phyloP scores from a whole-genome alignment of 1,140 invertebrate genomes.

The Cyclina sinensis region DNA sequence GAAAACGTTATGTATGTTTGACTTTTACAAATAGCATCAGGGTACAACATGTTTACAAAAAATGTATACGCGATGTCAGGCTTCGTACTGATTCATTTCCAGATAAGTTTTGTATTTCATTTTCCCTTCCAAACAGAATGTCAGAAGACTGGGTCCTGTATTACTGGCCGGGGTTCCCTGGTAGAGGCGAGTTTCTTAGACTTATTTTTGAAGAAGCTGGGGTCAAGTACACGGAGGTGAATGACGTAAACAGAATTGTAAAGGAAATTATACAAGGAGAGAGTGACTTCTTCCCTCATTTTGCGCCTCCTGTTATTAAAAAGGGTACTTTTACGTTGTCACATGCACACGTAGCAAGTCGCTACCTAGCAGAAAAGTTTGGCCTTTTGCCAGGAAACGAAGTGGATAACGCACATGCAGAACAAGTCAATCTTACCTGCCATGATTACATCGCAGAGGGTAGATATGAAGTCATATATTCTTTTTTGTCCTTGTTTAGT shows the following conservation, averaged over 20 bases:
- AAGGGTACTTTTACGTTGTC: conserved; percentile 70
- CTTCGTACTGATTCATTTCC: too few relatives aligned
- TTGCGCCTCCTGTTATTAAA: conserved; percentile 72
- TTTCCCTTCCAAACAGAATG: too few relatives aligned
- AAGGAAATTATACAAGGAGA: conserved; percentile 25
- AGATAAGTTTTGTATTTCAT: too few relatives aligned
- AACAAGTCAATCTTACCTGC: conserved; percentile 74
- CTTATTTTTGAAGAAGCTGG: conserved; percentile 75
- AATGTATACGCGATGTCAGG: too few relatives aligned
- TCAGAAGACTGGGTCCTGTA: conserved; percentile 25
- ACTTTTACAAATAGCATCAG: too few relatives aligned
- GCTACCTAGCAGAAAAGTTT: conserved; percentile 88
- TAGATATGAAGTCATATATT: conserved; percentile 28
- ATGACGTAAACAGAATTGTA: conserved; percentile 36
- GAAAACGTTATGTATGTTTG: too few relatives aligned
- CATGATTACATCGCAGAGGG: conserved; percentile 81
- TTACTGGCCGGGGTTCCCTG: conserved; percentile 41
- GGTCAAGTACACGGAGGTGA: conserved; percentile 69
- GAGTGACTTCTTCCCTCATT: conserved; percentile 49
- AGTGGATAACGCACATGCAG: conserved; percentile 79
- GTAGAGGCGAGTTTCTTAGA: conserved; percentile 70
- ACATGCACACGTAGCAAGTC: conserved; percentile 76
- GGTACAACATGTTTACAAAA: too few relatives aligned
- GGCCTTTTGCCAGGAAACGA: conserved; percentile 90
- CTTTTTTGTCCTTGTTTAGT: too few relatives aligned